These are phyloP conservation scores for Calliopsis andreniformis DNA, from an alignment of 1,140 invertebrate species.

Conservation along the genomic window DNA sequence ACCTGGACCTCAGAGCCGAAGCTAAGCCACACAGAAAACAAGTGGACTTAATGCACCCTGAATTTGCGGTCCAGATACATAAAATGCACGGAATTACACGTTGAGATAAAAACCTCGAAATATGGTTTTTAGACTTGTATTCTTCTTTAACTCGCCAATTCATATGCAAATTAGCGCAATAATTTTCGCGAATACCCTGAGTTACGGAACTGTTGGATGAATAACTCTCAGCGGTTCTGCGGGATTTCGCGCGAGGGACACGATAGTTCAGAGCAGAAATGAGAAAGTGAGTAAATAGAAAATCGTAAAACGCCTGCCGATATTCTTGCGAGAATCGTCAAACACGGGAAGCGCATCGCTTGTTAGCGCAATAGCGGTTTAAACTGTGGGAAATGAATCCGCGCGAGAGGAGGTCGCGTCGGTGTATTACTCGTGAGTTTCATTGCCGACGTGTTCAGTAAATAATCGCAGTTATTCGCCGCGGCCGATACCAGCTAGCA, in stretches of 20 bases:
- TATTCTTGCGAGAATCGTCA: constrained; percentile 10
- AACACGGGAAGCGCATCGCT: constrained; percentile 32
- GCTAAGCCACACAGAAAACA: no score
- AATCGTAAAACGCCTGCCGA: neutral
- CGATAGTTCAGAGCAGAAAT: neutral
- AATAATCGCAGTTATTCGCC: constrained; percentile 30
- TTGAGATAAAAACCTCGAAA: no score
- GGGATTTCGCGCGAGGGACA: neutral
- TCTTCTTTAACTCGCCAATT: no score
- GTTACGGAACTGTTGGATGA: neutral
- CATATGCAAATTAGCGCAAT: neutral
- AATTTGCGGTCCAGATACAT: no score
- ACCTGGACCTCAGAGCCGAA: no score
- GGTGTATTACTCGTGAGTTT: constrained; percentile 2
- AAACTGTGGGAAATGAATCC: constrained; percentile 41
- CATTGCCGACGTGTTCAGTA: constrained; percentile 11
- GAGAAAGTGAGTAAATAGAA: constrained; percentile 1
- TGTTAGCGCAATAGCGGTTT: constrained; percentile 28
- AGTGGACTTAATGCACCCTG: no score
- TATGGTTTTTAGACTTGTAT: no score
- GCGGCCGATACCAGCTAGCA: neutral
- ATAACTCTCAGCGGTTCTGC: neutral
- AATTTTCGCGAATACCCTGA: neutral
- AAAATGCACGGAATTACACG: no score
- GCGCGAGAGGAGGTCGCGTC: constrained; percentile 6